Percentiles rank a stretch among this genome's conserved stretches.
These are phyloP conservation scores for Kradibia gibbosae DNA, from an alignment of 1,140 invertebrate genomes.

Conservation along the genomic window DNA sequence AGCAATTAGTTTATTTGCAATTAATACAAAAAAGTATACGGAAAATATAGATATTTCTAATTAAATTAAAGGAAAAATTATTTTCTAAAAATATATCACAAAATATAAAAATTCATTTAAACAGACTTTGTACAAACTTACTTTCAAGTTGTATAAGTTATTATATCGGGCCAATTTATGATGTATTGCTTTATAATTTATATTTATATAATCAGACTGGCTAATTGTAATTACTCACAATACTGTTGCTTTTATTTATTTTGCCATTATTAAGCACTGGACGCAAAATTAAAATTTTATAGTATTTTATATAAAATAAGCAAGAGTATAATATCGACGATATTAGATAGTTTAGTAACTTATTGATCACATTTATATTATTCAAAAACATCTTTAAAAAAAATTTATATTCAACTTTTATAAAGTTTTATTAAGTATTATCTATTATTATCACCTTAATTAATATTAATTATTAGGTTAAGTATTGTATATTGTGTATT, in stretches of 20 bases:
- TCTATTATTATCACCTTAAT: neutral
- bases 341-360: neutral
- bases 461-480: neutral
- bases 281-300: neutral
- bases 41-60: neutral
- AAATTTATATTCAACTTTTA: too few species aligned
- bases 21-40: neutral
- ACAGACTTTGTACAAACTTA: too few species aligned
- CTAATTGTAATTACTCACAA: too few species aligned
- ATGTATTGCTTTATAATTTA: too few species aligned
- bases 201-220: too few species aligned
- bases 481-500: too few species aligned
- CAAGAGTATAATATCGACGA: neutral
- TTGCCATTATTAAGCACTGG: neutral
- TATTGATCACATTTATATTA: neutral
- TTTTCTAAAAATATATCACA: too few species aligned
- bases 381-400: neutral
- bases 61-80: too few species aligned
- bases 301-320: neutral
- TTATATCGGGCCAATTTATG: too few species aligned
- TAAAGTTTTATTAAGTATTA: neutral
- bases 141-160: too few species aligned
- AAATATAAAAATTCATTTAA: too few species aligned
- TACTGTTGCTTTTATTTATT: too few species aligned
- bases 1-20: neutral